Percentiles rank a stretch among this genome's conserved stretches.
phyloP scores from a whole-genome alignment of 2,797 vertebrate species.

The Trachurus trachurus region DNA sequence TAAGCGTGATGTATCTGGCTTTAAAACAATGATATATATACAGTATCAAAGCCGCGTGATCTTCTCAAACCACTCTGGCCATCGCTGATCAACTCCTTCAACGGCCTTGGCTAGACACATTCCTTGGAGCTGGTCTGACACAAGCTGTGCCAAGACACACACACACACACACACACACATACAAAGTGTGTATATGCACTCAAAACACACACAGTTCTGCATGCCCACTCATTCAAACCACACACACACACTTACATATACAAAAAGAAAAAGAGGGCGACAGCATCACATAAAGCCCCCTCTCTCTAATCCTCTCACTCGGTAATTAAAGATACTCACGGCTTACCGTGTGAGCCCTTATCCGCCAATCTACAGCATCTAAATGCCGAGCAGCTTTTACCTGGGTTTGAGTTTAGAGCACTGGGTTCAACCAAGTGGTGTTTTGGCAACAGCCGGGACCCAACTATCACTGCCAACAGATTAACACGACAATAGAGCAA shows the following conservation, averaged over 20 bases:
- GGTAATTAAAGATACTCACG: constrained; percentile 82
- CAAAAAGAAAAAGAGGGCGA: constrained; percentile 37
- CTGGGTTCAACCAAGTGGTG: constrained; percentile 72
- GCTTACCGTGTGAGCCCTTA: constrained; percentile 74
- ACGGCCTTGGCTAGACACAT: constrained; percentile 57
- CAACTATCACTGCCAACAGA: constrained; percentile 57
- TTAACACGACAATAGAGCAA: constrained; percentile 51
- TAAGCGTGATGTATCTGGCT: constrained; percentile 69
- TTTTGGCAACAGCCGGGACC: constrained; percentile 77
- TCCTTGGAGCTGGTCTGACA: constrained; percentile 49
- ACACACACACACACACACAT: constrained; percentile 25
- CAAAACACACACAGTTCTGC: constrained; percentile 1
- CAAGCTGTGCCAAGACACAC: constrained; percentile 50
- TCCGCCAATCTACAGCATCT: constrained; percentile 79
- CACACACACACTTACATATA: constrained; percentile 7
- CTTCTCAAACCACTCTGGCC: constrained; percentile 58
- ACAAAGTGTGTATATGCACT: constrained; percentile 12
- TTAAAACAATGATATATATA: constrained; percentile 69
- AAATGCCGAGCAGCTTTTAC: constrained; percentile 76
- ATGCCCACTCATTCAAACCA: constrained; percentile 39
- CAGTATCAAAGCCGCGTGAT: constrained; percentile 57
- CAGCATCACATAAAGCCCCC: constrained; percentile 73
- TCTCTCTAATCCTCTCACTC: constrained; percentile 77
- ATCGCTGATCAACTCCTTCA: constrained; percentile 66
- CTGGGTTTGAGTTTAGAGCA: constrained; percentile 72